Conservation (phyloP, 2,113 vertebrate genomes). For the Epinephelus cyanopodus region DNA sequence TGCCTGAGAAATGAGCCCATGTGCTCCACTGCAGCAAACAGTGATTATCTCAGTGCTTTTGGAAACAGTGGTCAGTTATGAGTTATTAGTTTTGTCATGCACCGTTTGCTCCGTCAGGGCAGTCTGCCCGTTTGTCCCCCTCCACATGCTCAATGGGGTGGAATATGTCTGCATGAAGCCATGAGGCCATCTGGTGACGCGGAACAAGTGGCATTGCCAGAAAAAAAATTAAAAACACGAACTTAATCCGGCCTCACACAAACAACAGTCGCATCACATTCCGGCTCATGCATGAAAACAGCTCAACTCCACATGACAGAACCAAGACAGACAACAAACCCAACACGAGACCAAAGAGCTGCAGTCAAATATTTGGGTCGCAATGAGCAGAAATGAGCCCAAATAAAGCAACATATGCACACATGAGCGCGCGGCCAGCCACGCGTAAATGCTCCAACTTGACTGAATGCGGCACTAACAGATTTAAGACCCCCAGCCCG, state of each 20-base stretch:
- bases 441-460: slow-evolving; percentile 52
- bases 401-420: slow-evolving; percentile 8
- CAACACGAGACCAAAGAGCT: neutral
- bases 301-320: neutral
- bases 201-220: slow-evolving; percentile 75
- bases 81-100: slow-evolving; percentile 46
- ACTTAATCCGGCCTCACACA: slow-evolving; percentile 61
- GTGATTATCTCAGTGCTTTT: slow-evolving; percentile 6
- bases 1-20: neutral
- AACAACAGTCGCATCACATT: slow-evolving; percentile 30
- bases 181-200: slow-evolving; percentile 76
- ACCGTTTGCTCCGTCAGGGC: slow-evolving; percentile 36
- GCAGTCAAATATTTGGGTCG: slow-evolving; percentile 21
- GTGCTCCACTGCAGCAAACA: neutral
- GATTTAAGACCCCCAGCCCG: slow-evolving; percentile 1
- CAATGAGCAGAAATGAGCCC: neutral
- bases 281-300: slow-evolving; percentile 19
- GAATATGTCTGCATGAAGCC: slow-evolving; percentile 62
- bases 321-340: neutral
- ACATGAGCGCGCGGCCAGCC: slow-evolving; percentile 27
- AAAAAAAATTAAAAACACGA: slow-evolving; percentile 56
- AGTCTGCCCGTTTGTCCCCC: slow-evolving; percentile 33
- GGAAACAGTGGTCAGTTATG: slow-evolving; percentile 12
- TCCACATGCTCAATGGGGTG: slow-evolving; percentile 58
- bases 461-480: slow-evolving; percentile 8